These are phyloP conservation scores for Perognathus longimembris DNA, from an alignment of 2,113 vertebrate genomes.

Conservation along the genomic window DNA sequence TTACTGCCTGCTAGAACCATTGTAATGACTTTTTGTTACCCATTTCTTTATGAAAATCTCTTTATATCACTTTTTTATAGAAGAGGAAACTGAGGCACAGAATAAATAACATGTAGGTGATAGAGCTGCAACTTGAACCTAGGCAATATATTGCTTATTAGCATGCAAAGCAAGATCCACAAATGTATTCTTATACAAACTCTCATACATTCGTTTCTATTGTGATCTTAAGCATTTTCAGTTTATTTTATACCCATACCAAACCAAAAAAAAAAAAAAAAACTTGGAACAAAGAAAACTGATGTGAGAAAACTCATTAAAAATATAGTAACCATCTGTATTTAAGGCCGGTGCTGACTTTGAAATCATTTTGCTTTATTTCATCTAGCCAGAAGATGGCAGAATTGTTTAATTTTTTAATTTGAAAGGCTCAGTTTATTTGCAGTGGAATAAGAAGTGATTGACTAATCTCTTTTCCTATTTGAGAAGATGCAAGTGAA, in stretches of 20 bases:
- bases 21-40: neutral
- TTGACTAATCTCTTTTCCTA: neutral
- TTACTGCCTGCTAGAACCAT: neutral
- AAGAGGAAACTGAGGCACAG: neutral
- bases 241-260: neutral
- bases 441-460: constrained; percentile 6
- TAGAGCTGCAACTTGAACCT: neutral
- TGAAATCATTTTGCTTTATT: neutral
- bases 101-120: too few species aligned
- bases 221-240: constrained; percentile 4
- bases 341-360: neutral
- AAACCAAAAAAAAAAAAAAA: neutral
- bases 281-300: neutral
- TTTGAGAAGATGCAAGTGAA: constrained; percentile 48
- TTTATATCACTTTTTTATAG: neutral
- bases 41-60: neutral
- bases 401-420: constrained; percentile 66
- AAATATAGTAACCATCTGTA: neutral
- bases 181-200: neutral
- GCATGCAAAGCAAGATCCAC: neutral
- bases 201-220: neutral
- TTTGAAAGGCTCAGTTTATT: constrained; percentile 32
- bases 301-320: neutral
- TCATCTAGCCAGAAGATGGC: constrained; percentile 73
- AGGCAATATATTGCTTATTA: neutral